Evolutionary conservation across 2,113 vertebrate genomes (phyloP).

Genomic region (Lathamus discolor): DNA sequence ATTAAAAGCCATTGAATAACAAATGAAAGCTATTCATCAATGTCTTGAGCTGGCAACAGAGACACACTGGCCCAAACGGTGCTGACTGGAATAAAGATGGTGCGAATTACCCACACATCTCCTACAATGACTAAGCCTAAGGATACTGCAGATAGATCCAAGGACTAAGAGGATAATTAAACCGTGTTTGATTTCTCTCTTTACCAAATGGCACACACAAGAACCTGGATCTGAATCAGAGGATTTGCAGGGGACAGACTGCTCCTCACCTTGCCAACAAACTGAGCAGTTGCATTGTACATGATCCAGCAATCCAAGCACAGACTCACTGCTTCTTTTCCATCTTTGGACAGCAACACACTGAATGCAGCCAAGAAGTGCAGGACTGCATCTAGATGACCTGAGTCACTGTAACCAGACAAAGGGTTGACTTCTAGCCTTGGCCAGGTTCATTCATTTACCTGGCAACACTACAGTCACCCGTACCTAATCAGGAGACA

Average conservation of each 20-base stretch:
- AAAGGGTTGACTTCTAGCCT: neutral
- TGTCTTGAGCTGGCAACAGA: neutral
- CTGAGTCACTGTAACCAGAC: neutral
- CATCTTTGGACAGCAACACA: neutral
- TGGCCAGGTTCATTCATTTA: neutral
- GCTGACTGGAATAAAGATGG: neutral
- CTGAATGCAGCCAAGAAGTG: neutral
- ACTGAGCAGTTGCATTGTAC: neutral
- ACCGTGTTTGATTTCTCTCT: neutral
- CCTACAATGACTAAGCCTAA: neutral
- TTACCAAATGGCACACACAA: neutral
- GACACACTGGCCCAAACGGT: neutral
- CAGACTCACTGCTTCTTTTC: neutral
- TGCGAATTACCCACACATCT: neutral
- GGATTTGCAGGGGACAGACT: neutral
- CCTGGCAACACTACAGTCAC: neutral
- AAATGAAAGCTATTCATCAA: neutral
- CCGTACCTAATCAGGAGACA: neutral
- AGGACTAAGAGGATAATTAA: conserved; percentile 23
- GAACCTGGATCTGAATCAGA: neutral
- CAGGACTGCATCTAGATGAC: neutral
- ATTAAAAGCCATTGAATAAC: neutral
- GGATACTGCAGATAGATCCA: neutral
- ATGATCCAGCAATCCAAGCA: neutral
- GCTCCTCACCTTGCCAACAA: conserved; percentile 22